Evolutionary conservation across 2,113 vertebrate species (phyloP).

Genomic region (Malurus cyaneus): DNA sequence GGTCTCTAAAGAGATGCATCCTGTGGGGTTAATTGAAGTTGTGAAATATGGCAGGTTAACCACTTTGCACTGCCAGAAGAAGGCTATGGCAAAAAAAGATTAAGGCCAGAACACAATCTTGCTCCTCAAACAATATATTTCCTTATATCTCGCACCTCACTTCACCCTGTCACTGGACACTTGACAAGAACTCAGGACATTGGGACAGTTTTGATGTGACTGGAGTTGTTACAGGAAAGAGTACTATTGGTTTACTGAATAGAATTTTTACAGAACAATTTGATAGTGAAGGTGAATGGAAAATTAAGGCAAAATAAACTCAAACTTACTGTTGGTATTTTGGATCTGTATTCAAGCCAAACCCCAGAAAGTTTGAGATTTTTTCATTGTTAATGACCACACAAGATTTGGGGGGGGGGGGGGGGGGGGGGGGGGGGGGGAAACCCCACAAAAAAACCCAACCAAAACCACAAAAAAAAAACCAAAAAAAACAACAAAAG

Average conservation of each 20-base stretch:
- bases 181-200: background rate
- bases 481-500: too few relatives aligned
- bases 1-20: background rate
- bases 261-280: background rate
- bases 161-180: background rate
- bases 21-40: background rate
- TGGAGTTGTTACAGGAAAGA: background rate
- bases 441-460: too few relatives aligned
- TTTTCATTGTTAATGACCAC: background rate
- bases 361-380: background rate
- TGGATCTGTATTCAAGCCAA: background rate
- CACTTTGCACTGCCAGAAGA: background rate
- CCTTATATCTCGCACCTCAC: rapidly evolving
- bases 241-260: background rate
- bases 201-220: background rate
- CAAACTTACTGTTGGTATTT: background rate
- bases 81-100: background rate
- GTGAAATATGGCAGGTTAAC: background rate
- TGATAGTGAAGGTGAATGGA: background rate
- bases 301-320: background rate
- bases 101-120: background rate
- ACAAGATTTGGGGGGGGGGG: background rate
- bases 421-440: too few relatives aligned
- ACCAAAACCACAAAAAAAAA: too few relatives aligned
- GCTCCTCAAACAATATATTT: background rate